phyloP scores from a whole-genome alignment of 2,888 invertebrate species.

The Synergus gifuensis region DNA sequence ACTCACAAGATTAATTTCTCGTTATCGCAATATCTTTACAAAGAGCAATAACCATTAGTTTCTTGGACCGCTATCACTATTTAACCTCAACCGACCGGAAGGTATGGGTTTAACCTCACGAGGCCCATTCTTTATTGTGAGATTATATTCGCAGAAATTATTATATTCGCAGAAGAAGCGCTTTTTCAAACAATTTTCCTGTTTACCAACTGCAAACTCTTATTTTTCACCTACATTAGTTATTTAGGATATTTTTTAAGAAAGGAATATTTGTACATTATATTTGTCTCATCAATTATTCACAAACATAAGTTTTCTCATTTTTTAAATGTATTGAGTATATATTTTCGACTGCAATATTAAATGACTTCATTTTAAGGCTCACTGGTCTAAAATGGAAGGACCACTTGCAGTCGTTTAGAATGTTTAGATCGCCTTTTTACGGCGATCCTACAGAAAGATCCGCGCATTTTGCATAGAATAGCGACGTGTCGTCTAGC shows the following conservation, averaged over 20 bases:
- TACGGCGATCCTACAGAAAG: constrained; percentile 37
- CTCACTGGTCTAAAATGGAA: constrained; percentile 13
- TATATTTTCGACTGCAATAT: no score
- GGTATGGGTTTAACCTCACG: constrained; percentile 42
- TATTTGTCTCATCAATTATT: no score
- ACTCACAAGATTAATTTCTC: constrained; percentile 42
- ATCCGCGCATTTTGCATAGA: constrained; percentile 59
- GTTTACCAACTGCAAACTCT: neutral
- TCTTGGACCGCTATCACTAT: constrained; percentile 49
- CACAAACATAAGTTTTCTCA: no score
- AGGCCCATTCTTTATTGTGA: neutral
- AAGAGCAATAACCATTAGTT: constrained; percentile 43
- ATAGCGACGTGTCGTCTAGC: constrained; percentile 57
- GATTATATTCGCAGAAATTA: constrained; percentile 11
- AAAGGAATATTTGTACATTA: no score
- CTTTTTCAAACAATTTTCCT: neutral
- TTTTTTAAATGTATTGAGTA: no score
- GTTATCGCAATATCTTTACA: constrained; percentile 39
- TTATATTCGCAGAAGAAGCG: no score
- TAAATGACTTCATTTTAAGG: constrained; percentile 30
- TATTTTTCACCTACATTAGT: neutral
- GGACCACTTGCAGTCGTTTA: constrained; percentile 34
- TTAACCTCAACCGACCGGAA: constrained; percentile 46
- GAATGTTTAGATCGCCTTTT: constrained; percentile 28
- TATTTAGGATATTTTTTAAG: no score